phyloP scores from a whole-genome alignment of 2,888 invertebrate genomes.

The Apamea epomidion region DNA sequence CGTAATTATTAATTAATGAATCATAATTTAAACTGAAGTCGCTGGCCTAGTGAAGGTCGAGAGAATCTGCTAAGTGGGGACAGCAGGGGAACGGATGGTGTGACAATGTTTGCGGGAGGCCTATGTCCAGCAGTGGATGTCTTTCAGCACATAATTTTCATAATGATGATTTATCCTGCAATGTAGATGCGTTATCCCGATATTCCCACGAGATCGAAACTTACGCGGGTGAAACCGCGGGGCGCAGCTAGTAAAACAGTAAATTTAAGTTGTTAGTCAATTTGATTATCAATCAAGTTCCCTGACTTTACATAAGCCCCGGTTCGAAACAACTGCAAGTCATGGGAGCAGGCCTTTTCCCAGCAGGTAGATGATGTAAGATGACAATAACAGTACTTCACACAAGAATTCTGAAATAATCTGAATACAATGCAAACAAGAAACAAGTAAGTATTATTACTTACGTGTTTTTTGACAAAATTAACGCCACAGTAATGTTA shows the following conservation, averaged over 20 bases:
- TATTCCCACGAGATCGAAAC: no score
- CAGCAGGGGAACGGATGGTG: neutral
- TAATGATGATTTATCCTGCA: neutral
- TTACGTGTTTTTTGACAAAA: no score
- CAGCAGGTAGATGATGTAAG: no score
- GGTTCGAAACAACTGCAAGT: neutral
- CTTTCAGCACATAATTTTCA: neutral
- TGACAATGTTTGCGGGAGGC: neutral
- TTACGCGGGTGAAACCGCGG: no score
- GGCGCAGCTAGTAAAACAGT: no score
- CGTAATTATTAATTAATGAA: neutral
- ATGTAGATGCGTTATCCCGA: no score
- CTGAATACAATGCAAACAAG: neutral
- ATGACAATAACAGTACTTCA: neutral
- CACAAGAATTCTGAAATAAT: neutral
- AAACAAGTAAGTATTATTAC: neutral
- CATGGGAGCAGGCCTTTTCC: accelerated
- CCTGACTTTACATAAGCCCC: neutral
- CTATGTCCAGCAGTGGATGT: neutral
- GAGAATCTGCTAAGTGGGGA: no score
- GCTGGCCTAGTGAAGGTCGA: neutral
- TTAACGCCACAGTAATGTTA: constrained; percentile 5
- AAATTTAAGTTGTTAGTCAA: neutral
- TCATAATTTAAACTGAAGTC: neutral
- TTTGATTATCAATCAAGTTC: neutral